Percentiles rank a stretch among this genome's conserved stretches.
Conservation (phyloP, 2,888 invertebrate genomes). For the Hirtodrosophila trivittata region DNA sequence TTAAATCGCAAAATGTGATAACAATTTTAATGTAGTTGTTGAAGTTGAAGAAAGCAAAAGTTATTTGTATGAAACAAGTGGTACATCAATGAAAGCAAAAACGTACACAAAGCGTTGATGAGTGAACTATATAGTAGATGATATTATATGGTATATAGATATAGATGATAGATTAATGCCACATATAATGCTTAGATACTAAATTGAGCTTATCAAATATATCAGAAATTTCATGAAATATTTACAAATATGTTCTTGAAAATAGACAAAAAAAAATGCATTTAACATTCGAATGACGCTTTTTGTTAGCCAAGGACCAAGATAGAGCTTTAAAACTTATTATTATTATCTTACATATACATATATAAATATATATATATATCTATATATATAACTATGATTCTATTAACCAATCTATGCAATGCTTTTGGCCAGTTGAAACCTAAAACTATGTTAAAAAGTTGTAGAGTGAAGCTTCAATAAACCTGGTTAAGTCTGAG, state of each 20-base stretch:
- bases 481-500: constrained; percentile 48
- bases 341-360: constrained; percentile 6
- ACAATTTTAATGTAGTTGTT: constrained; percentile 53
- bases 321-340: constrained; percentile 35
- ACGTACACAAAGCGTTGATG: constrained; percentile 78
- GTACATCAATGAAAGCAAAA: constrained; percentile 72
- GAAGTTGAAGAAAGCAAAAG: constrained; percentile 51
- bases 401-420: not conserved
- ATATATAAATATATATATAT: not conserved
- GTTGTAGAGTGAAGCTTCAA: constrained; percentile 21
- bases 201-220: constrained; percentile 37
- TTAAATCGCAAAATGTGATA: constrained; percentile 63
- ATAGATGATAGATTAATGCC: constrained; percentile 31
- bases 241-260: constrained; percentile 45
- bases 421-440: constrained; percentile 9
- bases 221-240: constrained; percentile 46
- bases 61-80: constrained; percentile 68
- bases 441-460: constrained; percentile 15
- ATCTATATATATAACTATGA: constrained; percentile 19
- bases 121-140: constrained; percentile 44
- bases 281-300: constrained; percentile 24
- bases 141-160: constrained; percentile 10
- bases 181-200: constrained; percentile 42
- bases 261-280: constrained; percentile 18
- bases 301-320: constrained; percentile 25